Percentiles rank a stretch among this genome's conserved stretches.
These are phyloP conservation scores for Lasioglossum albipes DNA, from an alignment of 1,140 invertebrate genomes.

Conservation along the genomic window DNA sequence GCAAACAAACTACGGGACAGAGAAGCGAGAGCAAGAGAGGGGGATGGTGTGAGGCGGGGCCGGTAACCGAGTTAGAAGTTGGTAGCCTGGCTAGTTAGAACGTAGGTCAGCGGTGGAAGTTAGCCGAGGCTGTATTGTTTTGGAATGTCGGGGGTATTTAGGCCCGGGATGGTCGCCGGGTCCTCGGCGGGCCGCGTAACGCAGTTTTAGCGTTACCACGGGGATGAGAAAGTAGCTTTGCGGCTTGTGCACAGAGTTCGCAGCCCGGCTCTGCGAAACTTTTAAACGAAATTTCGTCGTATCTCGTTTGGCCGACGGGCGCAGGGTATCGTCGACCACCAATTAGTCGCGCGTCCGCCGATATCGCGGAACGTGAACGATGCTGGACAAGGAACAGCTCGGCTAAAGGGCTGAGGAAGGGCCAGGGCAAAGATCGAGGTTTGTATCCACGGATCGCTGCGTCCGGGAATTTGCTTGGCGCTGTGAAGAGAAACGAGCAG, in stretches of 20 bases:
- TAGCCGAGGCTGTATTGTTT: constrained; percentile 71
- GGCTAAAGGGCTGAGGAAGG: background rate
- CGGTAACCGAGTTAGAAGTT: constrained; percentile 73
- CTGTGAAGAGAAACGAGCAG: background rate
- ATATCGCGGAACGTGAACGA: constrained; percentile 48
- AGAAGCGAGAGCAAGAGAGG: too few relatives aligned
- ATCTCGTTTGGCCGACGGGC: constrained; percentile 64
- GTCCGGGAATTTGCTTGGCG: constrained; percentile 41
- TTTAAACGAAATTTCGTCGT: constrained; percentile 69
- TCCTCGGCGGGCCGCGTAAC: constrained; percentile 59
- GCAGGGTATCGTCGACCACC: constrained; percentile 49
- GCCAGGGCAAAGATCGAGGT: constrained; percentile 29
- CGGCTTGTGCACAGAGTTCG: constrained; percentile 51
- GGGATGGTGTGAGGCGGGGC: background rate
- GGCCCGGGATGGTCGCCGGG: constrained; percentile 43
- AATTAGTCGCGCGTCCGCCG: constrained; percentile 55
- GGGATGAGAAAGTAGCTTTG: constrained; percentile 72
- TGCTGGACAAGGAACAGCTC: background rate
- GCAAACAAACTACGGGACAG: background rate
- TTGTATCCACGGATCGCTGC: constrained; percentile 39
- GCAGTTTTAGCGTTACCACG: constrained; percentile 62
- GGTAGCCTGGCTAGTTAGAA: constrained; percentile 69
- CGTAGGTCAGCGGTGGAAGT: constrained; percentile 68
- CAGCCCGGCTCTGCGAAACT: constrained; percentile 58
- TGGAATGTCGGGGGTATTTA: constrained; percentile 72